Percentiles rank a stretch among this genome's conserved stretches.
phyloP scores from a whole-genome alignment of 2,888 invertebrate genomes.

The Euclidia mi region DNA sequence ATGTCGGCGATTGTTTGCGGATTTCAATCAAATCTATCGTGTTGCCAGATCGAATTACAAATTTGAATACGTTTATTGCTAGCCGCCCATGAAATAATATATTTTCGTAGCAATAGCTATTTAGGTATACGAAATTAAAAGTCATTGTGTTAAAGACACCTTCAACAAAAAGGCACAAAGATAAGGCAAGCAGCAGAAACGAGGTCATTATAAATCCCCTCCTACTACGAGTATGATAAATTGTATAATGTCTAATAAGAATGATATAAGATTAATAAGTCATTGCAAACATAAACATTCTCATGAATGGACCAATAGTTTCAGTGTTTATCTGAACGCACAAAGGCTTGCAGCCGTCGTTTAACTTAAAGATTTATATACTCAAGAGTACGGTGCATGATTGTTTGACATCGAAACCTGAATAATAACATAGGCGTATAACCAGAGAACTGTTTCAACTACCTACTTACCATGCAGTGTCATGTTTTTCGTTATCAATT shows the following conservation, averaged over 20 bases:
- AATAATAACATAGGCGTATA: slow-evolving; percentile 35
- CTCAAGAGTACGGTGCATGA: slow-evolving; percentile 29
- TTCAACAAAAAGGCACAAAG: neutral
- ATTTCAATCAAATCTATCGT: slow-evolving; percentile 11
- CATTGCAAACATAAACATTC: slow-evolving; percentile 25
- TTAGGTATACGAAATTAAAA: no score
- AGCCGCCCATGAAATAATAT: neutral
- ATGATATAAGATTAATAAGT: slow-evolving; percentile 26
- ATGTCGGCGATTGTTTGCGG: slow-evolving; percentile 30
- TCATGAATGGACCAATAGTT: slow-evolving; percentile 38
- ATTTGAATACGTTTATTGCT: slow-evolving; percentile 21
- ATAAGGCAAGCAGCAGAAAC: neutral
- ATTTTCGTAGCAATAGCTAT: no score
- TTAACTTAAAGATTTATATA: slow-evolving; percentile 33
- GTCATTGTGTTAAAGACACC: neutral
- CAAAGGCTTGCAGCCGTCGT: slow-evolving; percentile 31
- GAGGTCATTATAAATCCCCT: neutral
- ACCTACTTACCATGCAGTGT: slow-evolving; percentile 26
- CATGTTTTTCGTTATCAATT: slow-evolving; percentile 36
- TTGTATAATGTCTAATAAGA: neutral
- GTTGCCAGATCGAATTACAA: slow-evolving; percentile 2
- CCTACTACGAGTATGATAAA: neutral
- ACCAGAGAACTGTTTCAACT: slow-evolving; percentile 23
- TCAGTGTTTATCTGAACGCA: slow-evolving; percentile 32
- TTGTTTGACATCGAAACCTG: slow-evolving; percentile 38